Evolutionary conservation across 2,113 vertebrate genomes (phyloP).

Genomic region (Muntiacus reevesi): DNA sequence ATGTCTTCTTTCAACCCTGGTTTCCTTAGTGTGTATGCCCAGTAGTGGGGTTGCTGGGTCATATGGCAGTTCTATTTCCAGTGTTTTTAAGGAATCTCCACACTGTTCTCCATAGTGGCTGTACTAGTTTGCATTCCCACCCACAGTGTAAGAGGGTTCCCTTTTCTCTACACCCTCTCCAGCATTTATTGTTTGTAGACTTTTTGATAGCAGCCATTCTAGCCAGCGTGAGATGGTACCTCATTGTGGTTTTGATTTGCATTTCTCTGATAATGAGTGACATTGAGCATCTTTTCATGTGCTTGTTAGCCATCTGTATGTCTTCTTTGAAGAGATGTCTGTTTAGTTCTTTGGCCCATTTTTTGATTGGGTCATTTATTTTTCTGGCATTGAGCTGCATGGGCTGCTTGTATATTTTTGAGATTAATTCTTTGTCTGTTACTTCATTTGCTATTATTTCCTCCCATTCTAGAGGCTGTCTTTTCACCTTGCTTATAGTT

Average conservation of each 20-base stretch:
- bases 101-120: not conserved
- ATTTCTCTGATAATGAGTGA: too few relatives aligned
- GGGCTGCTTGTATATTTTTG: not conserved
- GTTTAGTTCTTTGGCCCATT: too few relatives aligned
- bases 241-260: too few relatives aligned
- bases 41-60: not conserved
- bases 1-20: not conserved
- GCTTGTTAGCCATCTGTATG: too few relatives aligned
- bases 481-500: not conserved
- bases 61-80: not conserved
- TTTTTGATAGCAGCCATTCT: not conserved
- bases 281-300: too few relatives aligned
- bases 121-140: not conserved
- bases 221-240: too few relatives aligned
- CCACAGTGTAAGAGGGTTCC: not conserved
- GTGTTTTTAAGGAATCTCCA: not conserved
- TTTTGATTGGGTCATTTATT: too few relatives aligned
- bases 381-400: not conserved
- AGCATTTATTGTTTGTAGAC: not conserved
- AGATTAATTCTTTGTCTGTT: not conserved
- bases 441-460: not conserved
- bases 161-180: not conserved
- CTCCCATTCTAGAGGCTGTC: not conserved
- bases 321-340: too few relatives aligned
- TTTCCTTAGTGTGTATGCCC: not conserved